Evolutionary conservation across 2,113 vertebrate species (phyloP).

Genomic region (Reinhardtius hippoglossoides): DNA sequence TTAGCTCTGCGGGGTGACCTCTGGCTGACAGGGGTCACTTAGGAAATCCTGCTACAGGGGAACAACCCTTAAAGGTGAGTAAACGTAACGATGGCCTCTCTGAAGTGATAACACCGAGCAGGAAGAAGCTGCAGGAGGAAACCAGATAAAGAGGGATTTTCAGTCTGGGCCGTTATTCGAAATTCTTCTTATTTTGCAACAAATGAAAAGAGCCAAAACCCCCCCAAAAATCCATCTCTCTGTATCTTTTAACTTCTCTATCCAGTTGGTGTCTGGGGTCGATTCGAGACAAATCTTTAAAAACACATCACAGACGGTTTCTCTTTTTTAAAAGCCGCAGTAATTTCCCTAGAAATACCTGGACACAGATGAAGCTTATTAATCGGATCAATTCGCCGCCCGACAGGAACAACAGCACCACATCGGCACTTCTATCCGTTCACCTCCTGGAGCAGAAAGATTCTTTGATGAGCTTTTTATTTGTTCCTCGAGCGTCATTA

Average conservation of each 20-base stretch:
- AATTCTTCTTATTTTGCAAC: too few relatives aligned
- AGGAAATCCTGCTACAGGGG: background rate
- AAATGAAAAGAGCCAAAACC: too few relatives aligned
- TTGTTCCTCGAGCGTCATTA: slow-evolving; percentile 21
- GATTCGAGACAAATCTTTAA: background rate
- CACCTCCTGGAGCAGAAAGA: slow-evolving; percentile 25
- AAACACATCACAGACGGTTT: too few relatives aligned
- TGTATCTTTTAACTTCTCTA: background rate
- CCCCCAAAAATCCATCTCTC: background rate
- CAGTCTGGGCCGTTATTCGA: background rate
- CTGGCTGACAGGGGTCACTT: background rate
- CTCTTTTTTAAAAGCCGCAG: background rate
- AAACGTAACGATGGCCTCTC: background rate
- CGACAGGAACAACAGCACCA: background rate
- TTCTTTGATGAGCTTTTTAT: slow-evolving; percentile 31
- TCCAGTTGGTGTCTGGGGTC: background rate
- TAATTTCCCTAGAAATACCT: slow-evolving; percentile 4
- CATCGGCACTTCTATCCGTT: background rate
- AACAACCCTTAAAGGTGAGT: background rate
- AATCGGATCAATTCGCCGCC: background rate
- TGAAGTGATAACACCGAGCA: background rate
- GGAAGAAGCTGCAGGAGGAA: background rate
- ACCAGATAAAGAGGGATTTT: background rate
- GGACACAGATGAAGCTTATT: background rate
- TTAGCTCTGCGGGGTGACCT: background rate